Percentiles rank a stretch among this genome's conserved stretches.
Conservation (phyloP, 2,797 vertebrate species). For the Dryobates pubescens region DNA sequence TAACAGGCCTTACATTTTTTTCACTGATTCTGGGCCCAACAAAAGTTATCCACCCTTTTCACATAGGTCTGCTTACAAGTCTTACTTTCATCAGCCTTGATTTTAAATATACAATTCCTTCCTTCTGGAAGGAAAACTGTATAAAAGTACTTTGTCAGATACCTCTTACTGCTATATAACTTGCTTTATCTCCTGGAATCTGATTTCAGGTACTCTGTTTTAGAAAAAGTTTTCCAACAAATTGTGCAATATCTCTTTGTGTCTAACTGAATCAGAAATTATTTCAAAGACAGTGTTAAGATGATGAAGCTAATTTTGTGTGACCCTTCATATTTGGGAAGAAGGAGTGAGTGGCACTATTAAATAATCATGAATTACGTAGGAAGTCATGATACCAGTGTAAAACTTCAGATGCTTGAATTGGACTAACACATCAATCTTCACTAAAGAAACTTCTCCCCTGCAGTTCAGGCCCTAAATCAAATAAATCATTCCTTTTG, state of each 20-base stretch:
- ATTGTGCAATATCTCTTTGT: background rate
- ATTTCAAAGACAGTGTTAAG: background rate
- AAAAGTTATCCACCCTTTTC: background rate
- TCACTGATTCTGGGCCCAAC: background rate
- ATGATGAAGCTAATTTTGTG: background rate
- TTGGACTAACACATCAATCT: background rate
- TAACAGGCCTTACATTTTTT: background rate
- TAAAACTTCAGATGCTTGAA: background rate
- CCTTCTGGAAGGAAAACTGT: background rate
- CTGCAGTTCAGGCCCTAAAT: background rate
- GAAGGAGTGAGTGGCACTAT: background rate
- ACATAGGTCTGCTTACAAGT: background rate
- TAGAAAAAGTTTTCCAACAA: background rate
- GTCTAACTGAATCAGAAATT: background rate
- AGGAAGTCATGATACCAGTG: background rate
- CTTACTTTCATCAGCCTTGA: background rate
- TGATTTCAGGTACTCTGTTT: background rate
- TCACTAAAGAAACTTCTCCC: background rate
- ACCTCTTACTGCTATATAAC: background rate
- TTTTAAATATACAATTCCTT: background rate
- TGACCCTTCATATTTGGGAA: background rate
- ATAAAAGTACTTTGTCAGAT: background rate
- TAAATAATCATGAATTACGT: background rate
- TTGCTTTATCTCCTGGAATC: background rate
- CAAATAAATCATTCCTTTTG: conserved; percentile 6